Evolutionary conservation across 2,888 invertebrate species (phyloP), one percentile per base, ranked within the genome.

Genomic region (Brachycybe producta): DNA sequence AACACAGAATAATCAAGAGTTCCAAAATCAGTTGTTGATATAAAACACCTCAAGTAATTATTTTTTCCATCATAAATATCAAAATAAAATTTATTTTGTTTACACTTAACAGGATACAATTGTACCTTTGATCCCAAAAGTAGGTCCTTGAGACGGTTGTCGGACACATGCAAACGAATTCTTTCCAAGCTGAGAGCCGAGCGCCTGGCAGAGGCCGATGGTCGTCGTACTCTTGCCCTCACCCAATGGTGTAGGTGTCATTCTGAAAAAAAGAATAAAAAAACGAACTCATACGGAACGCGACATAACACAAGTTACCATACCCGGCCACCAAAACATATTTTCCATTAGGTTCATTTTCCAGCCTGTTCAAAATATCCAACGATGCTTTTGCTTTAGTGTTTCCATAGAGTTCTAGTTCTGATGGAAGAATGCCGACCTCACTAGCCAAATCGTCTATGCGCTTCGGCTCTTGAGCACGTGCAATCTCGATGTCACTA

Each of bases 71-170:
- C 8, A 11, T 30, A 11, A 13, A 11, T 11, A 30, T 30, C 8
- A 30, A 11, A 30, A 30, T 30, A 30, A 30, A 30, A 30, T 30
- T 11, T 11, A 30, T 30, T 8, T 30, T 8, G 32, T 11, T 11
- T 11, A n/a, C n/a, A n/a, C n/a, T n/a, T n/a, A n/a, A n/a, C n/a
- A n/a, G 5, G 17, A 19, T 4, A n/a, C 13, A 47, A 17, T n/a
- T 13, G n/a, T 55, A 73, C 75, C 90, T 73, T 94, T 94, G 51
- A 98, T 92, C 11, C 98, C 97, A 69, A 98, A 98, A 7, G 97
- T 98, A 2, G 98, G 98, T 2, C 98, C 98, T 69, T 97, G 95
- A 43, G 94, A 95, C 1, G 98, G 97, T 65, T 98, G 98, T 1
- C 98, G 76, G 61, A 98, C 77, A 61, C 90, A 91, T 1, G 90